Base-by-base conservation (phyloP, 2,113 vertebrate species). In the Pterophyllum scalare region DNA sequence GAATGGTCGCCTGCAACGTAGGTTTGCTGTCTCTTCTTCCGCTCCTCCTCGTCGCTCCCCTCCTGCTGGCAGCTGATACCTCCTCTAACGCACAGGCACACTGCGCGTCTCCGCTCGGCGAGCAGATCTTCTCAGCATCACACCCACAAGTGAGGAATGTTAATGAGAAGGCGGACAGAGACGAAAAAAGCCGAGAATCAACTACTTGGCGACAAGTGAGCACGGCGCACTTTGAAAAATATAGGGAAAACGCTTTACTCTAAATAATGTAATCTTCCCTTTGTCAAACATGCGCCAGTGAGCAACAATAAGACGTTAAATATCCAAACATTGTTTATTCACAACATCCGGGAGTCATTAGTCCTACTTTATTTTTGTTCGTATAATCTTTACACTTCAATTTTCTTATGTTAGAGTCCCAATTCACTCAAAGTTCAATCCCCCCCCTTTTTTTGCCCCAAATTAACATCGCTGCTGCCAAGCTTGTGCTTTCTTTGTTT, bases 61-160 rank as follows among this genome's bases (percentile, higher is more conserved):
- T 89, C 93, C 87, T 87, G 89, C 89, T 95, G 92, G 94, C 93
- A 90, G 90, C 92, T 94, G 94, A 86, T 86, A 43, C 81, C 95
- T 92, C 95, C 94, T 95, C 94, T 90, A 95, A 91, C 94, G 93
- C 95, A 87, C 95, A 91, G 85, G 81, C 89, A 89, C 92, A 87
- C 89, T 91, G 93, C 91, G 86, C 90, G 90, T 87, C 86, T 92
- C 59, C 89, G 70, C 84, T 61, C 91, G 22, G 89, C 92, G 87
- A 91, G 87, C 89, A 88, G 90, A 93, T 87, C 61, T 79, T 91
- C 92, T 95, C 95, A 96, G 96, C 94, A 96, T 96, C 96, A 93
- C 88, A 95, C 92, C 91, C 96, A 96, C 96, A 95, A 91, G 88
- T 84, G 77, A 91, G 84, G 93, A 93, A 95, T 93, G 85, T 82